Conservation (phyloP, 2,888 invertebrate species). For the Argynnis bischoffii region DNA sequence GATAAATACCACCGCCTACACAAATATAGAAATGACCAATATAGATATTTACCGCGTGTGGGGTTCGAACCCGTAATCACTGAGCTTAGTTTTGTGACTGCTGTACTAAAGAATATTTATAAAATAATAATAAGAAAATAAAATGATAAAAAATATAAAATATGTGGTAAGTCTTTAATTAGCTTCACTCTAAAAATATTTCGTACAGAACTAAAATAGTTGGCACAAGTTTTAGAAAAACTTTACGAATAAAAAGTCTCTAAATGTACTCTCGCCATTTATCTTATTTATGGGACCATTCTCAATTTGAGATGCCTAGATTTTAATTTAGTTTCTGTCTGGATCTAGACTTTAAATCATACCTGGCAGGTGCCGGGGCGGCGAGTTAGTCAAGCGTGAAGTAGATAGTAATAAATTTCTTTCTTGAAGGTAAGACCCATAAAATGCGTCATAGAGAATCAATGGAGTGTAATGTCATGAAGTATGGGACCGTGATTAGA, state of each 20-base stretch:
- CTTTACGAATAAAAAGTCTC: conserved; percentile 18
- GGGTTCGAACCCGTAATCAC: too few relatives aligned
- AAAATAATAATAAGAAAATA: background rate
- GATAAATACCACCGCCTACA: too few relatives aligned
- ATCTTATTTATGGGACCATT: conserved; percentile 33
- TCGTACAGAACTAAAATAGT: conserved; percentile 10
- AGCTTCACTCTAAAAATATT: conserved; percentile 2
- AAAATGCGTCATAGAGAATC: conserved; percentile 54
- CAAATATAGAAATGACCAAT: too few relatives aligned
- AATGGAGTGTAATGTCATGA: conserved; percentile 53
- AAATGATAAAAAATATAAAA: background rate
- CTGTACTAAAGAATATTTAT: too few relatives aligned
- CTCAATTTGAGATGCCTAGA: conserved; percentile 29
- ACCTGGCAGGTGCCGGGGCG: conserved; percentile 61
- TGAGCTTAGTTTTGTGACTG: too few relatives aligned
- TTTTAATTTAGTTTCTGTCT: conserved; percentile 53
- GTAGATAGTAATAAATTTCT: conserved; percentile 68
- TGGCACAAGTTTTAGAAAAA: conserved; percentile 20
- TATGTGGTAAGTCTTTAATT: background rate
- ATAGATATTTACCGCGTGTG: too few relatives aligned
- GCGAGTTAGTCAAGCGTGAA: conserved; percentile 56
- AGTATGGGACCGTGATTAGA: conserved; percentile 36
- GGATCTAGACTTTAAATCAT: conserved; percentile 63
- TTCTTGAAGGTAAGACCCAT: conserved; percentile 43
- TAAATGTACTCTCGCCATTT: conserved; percentile 22